These are phyloP conservation scores for Eulemur macaco DNA, from an alignment of 2,113 vertebrate genomes.

Conservation along the genomic window DNA sequence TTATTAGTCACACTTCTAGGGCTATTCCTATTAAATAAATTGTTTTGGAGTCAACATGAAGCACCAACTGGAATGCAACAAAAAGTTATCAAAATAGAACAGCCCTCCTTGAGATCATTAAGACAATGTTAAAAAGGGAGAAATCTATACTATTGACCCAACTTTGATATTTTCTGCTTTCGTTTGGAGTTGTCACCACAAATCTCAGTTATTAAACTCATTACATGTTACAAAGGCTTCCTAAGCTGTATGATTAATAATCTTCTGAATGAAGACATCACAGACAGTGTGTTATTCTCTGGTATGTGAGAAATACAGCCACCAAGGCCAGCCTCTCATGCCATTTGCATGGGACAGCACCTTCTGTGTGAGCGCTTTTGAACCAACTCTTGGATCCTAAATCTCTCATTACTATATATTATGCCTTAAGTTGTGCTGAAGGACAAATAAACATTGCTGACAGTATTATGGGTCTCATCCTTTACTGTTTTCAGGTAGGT, in stretches of 20 bases:
- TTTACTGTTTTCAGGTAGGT: background rate
- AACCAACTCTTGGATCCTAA: background rate
- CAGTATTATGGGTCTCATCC: background rate
- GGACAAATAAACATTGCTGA: background rate
- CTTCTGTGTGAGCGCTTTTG: background rate
- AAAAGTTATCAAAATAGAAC: slow-evolving; percentile 47
- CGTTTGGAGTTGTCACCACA: slow-evolving; percentile 75
- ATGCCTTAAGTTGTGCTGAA: background rate
- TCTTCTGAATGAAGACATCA: background rate
- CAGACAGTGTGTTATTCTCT: background rate
- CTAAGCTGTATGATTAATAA: slow-evolving; percentile 75
- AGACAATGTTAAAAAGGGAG: slow-evolving; percentile 77
- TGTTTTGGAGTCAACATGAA: slow-evolving; percentile 62
- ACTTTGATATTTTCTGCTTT: slow-evolving; percentile 83
- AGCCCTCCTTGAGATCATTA: slow-evolving; percentile 66
- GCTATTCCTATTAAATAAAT: slow-evolving; percentile 16
- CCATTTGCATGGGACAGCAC: background rate
- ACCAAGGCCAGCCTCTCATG: background rate
- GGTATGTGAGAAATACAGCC: background rate
- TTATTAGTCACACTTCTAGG: slow-evolving; percentile 22
- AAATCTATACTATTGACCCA: slow-evolving; percentile 84
- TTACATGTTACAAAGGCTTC: slow-evolving; percentile 74
- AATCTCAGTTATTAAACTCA: slow-evolving; percentile 78
- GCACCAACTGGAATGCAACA: slow-evolving; percentile 41
- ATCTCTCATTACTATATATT: background rate